Evolutionary conservation across 2,113 vertebrate genomes (phyloP).

Genomic region (Mastomys natalensis): DNA sequence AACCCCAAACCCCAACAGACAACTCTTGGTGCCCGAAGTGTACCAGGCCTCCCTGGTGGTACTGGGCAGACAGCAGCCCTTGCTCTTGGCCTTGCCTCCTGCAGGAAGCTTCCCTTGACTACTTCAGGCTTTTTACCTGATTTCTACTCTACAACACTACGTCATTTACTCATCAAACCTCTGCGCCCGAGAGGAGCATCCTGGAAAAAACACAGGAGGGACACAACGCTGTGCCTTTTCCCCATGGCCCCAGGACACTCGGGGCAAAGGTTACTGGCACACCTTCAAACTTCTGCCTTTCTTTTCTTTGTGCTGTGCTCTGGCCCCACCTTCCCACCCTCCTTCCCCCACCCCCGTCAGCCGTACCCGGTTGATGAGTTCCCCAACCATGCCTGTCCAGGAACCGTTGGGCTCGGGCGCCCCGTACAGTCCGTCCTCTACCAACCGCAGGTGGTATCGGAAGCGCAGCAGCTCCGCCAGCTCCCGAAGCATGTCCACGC

Average conservation of each 20-base stretch:
- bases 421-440: slow-evolving; percentile 94
- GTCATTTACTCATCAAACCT: not conserved
- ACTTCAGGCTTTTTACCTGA: not conserved
- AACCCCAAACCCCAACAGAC: not conserved
- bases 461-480: slow-evolving; percentile 93
- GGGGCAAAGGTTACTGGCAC: not conserved
- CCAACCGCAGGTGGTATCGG: slow-evolving; percentile 93
- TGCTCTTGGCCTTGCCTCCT: not conserved
- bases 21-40: rapidly evolving
- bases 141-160: not conserved
- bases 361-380: slow-evolving; percentile 94
- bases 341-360: not conserved
- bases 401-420: slow-evolving; percentile 94
- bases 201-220: not conserved
- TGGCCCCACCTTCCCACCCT: not conserved
- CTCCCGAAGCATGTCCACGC: slow-evolving; percentile 95
- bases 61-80: rapidly evolving
- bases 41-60: not conserved
- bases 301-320: not conserved
- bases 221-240: not conserved
- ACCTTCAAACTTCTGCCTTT: too few relatives aligned
- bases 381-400: slow-evolving; percentile 97
- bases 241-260: rapidly evolving
- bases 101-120: not conserved
- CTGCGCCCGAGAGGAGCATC: not conserved